Base-by-base conservation (phyloP, 2,113 vertebrate species). In the Atrichornis clamosus region DNA sequence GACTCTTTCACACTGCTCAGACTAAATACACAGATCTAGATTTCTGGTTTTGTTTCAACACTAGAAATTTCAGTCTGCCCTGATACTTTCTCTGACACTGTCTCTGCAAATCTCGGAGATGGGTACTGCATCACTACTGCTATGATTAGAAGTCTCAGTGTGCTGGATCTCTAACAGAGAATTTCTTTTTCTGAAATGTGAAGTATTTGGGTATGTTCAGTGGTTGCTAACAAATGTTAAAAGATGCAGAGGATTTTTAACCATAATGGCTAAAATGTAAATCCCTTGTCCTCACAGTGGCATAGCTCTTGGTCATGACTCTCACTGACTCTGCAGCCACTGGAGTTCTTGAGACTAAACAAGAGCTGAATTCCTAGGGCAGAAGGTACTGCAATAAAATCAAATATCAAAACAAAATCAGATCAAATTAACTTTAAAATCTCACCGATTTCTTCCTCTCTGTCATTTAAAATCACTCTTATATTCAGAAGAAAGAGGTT, bases 391-490 rank as follows among this genome's bases (percentile, higher is more conserved):
- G 35, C 47, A 91, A 70, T 73, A 91, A 96, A 96, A 95, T 64
- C 56, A 91, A 76, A 79, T 79, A 96, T 79, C 94, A 89, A 95
- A 96, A 94, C 84, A 95, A 92, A 89, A 96, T 93, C 91, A 89
- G 65, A 70, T 72, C 76, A 78, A 92, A 92, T 96, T 84, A 92
- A 50, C 56, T 59, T 73, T 28, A 85, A 80, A 70, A 52, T 49
- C 47, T 55, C 33, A 4, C 42, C 2, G 1, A 15, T 28, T 77
- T 87, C 77, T 56, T 18, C 27, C 18, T 59, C 17, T 30, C 27
- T 1, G 1, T 67, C 13, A 0, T 87, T 81, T 89, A 64, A 64
- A 62, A 28, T 78, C 56, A 52, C 55, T 28, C 28, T 84, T 69
- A 63, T 32, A 56, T 77, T 86, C n/a, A 27, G 52, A 76, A 56